Base-by-base conservation (phyloP, 2,888 invertebrate species). In the Harpalus rubripes region DNA sequence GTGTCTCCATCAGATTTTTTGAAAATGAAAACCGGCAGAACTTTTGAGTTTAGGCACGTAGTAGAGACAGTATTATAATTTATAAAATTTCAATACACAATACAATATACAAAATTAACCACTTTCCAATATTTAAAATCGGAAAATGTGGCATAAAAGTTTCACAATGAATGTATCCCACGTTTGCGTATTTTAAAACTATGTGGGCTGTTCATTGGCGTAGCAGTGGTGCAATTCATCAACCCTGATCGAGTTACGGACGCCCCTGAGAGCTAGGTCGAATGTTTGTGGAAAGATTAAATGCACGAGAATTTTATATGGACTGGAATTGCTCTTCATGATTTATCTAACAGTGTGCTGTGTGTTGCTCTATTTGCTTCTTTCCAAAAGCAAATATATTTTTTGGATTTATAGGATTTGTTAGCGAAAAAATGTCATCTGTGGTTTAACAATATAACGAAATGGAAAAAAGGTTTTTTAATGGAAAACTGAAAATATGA, bases 211-310 rank as follows among this genome's bases (percentile, higher is more conserved):
- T 15, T 12, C 68, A 39, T 6, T 68, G 68, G 41, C 68, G 39
- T 16, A 39, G 15, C 68, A 68, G 4, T 16, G 72, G 72, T 18
- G 8, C 72, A 18, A 74, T 74, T 44, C 44, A 74, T 74, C 72
- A 74, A 0, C 22, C 10, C 44, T 44, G 18, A 74, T 74, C 44
- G 44, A 41, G 72, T 74, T 44, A 74, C 72, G 18, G 22, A 16
- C 10, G 16, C 12, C 72, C 72, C 44, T 44, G 44, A 41, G 72
- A 74, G 16, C 16, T 32, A 32, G 32, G 22, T 10, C 16, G 41
- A 68, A 74, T 41, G 72, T 74, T 68, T 74, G 44, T 74, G 44
- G 41, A 74, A 18, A 74, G 72, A 74, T 74, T 74, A 74, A 74
- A 74, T 74, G 72, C 44, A 32, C 32, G 44, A 18, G 72, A 74